Evolutionary conservation across 2,113 vertebrate genomes (phyloP), one percentile per base, ranked within the genome.

Genomic region (Rhizomys pruinosus): DNA sequence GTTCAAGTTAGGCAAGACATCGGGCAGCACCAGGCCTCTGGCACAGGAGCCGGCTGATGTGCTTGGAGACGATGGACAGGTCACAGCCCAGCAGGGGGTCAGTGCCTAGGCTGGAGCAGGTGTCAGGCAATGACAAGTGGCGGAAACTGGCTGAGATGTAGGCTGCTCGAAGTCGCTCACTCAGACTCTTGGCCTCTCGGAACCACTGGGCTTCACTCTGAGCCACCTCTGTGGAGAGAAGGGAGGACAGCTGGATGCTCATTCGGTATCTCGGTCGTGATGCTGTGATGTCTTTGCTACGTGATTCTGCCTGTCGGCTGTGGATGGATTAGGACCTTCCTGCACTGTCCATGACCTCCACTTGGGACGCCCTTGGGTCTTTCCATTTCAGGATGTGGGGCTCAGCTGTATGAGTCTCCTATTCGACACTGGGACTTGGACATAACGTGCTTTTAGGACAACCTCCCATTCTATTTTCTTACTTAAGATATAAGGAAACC

Each of bases 61-160:
- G 63, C 90, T 97, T 97, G 13, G 87, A 95, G 63, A 84, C 63
- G 68, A 98, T 42, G 19, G 77, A 90, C 16, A 97, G 89, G 52
- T 97, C 96, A 42, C 95, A 97, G 3, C 78, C 93, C 32, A 95
- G 79, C 68, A 86, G 78, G 20, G 88, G 90, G 74, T 97, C 91
- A 1, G 92, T 78, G 64, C 73, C 66, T n/a, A 86, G 64, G 29
- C 71, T 19, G 5, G 84, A 76, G 66, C 90, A 82, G 16, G 94
- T 47, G n/a, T 94, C 88, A 44, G 96, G 97, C 68, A 95, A 80
- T 79, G 72, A 79, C 16, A 86, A 42, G 79, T 42, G 92, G 12
- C 44, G 68, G 88, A 98, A 97, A 37, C 32, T 79, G 2, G 81
- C 78, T 5, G 47, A 34, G 1, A 59, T 89, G 66, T 97, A 98